phyloP scores from a whole-genome alignment of 1,140 invertebrate species.

The Brachionus rotundiformis region DNA sequence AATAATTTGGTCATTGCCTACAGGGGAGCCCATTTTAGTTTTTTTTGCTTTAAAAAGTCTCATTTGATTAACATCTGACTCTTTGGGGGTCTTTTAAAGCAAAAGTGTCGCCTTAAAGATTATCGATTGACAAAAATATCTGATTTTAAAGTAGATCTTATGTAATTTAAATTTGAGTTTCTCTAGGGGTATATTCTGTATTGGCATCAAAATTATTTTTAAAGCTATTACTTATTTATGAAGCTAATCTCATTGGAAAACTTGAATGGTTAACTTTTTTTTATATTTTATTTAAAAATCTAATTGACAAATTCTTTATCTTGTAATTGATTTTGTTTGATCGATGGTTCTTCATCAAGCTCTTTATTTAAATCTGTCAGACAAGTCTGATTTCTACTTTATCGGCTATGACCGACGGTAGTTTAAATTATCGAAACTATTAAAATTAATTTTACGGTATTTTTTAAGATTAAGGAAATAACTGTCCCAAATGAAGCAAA shows the following conservation, averaged over 20 bases:
- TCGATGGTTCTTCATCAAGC: background rate
- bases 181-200: background rate
- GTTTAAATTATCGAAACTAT: background rate
- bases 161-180: background rate
- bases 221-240: background rate
- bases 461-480: background rate
- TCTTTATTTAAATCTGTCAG: conserved; percentile 9
- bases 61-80: background rate
- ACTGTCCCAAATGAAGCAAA: background rate
- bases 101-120: background rate
- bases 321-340: conserved; percentile 3
- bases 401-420: background rate
- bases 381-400: background rate
- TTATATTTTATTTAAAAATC: background rate
- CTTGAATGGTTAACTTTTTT: background rate
- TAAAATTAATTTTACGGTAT: background rate
- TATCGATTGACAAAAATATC: background rate
- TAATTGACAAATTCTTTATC: background rate
- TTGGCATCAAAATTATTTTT: background rate
- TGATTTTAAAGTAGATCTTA: background rate
- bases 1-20: background rate
- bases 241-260: background rate
- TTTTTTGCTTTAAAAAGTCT: background rate
- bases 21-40: background rate
- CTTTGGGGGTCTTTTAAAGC: too few species aligned